A percentile compares a stretch with the other conserved stretches of the same genome.
These are phyloP conservation scores for Brachyopa scutellaris DNA, from an alignment of 2,888 invertebrate genomes.

Conservation along the genomic window DNA sequence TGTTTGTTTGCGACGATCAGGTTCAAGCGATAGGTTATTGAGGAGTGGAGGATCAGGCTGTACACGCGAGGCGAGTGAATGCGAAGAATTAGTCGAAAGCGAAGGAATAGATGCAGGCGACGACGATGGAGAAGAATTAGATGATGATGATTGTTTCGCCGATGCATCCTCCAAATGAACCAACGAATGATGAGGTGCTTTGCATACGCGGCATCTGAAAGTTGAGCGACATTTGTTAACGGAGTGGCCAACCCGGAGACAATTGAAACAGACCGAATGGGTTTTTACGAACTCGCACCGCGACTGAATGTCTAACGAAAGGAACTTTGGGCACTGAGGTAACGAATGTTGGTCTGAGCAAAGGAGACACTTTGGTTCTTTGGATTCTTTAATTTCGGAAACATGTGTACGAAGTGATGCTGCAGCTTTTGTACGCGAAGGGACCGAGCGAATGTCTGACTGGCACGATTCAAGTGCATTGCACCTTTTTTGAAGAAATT, in stretches of 20 bases:
- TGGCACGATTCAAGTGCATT: slow-evolving; percentile 4
- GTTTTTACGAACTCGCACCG: not conserved
- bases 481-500: not conserved
- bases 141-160: not conserved
- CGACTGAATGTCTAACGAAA: not conserved
- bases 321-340: not conserved
- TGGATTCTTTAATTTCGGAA: not conserved
- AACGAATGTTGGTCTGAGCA: not conserved
- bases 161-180: not conserved
- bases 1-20: not conserved
- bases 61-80: too few relatives aligned
- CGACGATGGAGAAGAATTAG: not conserved
- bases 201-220: not conserved
- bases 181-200: not conserved
- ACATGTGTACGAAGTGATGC: not conserved
- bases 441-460: not conserved
- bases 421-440: not conserved
- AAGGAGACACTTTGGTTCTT: not conserved
- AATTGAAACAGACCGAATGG: slow-evolving; percentile 7
- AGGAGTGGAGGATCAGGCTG: too few relatives aligned
- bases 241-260: slow-evolving; percentile 11
- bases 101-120: not conserved
- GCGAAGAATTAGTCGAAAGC: not conserved
- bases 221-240: not conserved
- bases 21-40: too few relatives aligned